Conservation (phyloP, 30 jellyfish, hydroid and myxozoan genomes). For the Pelagia noctiluca region DNA sequence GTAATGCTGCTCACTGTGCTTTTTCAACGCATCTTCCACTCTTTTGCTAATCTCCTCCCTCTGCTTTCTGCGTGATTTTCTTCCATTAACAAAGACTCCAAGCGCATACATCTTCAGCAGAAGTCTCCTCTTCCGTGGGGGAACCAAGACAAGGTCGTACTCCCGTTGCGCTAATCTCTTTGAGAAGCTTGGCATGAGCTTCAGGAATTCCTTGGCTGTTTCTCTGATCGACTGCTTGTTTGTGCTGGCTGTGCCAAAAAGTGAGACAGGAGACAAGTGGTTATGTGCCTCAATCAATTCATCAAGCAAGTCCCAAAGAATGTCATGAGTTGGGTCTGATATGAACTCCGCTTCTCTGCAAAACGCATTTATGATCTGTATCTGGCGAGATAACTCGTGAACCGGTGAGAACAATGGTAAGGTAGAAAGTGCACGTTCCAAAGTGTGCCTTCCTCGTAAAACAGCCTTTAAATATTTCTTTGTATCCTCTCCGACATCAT, state of each 20-base stretch:
- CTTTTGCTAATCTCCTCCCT: slow-evolving; percentile 57
- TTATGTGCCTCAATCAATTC: slow-evolving; percentile 95
- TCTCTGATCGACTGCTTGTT: slow-evolving; percentile 81
- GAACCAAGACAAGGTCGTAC: slow-evolving; percentile 78
- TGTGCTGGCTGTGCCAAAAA: slow-evolving; percentile 92
- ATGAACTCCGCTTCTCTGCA: slow-evolving; percentile 95
- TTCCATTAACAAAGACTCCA: slow-evolving; percentile 84
- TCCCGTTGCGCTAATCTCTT: slow-evolving; percentile 90
- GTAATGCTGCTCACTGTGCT: slow-evolving; percentile 62
- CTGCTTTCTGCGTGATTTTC: slow-evolving; percentile 54
- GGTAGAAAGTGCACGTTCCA: slow-evolving; percentile 81
- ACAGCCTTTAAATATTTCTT: slow-evolving; percentile 88
- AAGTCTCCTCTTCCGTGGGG: slow-evolving; percentile 79
- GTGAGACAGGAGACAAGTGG: slow-evolving; percentile 83
- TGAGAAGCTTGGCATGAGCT: slow-evolving; percentile 88
- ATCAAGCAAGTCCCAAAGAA: slow-evolving; percentile 95
- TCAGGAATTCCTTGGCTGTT: slow-evolving; percentile 88
- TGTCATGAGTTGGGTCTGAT: slow-evolving; percentile 93
- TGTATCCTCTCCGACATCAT: slow-evolving; percentile 87
- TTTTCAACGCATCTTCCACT: slow-evolving; percentile 74
- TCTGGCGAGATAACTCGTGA: slow-evolving; percentile 90
- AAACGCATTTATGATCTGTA: slow-evolving; percentile 89
- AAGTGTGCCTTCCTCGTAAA: slow-evolving; percentile 86
- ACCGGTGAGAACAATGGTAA: slow-evolving; percentile 94
- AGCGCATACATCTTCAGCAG: slow-evolving; percentile 91